Base-by-base conservation (phyloP, 1,140 invertebrate species). In the Dreissena polymorpha region DNA sequence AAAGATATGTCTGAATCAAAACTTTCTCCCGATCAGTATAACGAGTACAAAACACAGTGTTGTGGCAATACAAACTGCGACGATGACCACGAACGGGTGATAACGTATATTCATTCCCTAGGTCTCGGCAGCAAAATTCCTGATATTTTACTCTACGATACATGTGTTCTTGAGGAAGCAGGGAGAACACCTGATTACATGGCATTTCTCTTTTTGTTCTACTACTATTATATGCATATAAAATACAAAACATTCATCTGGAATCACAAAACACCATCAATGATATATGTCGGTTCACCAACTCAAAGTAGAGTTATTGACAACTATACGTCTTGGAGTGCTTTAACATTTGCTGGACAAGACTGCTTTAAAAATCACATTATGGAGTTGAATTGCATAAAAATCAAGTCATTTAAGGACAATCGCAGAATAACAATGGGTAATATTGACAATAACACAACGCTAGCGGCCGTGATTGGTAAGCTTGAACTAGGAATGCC, bases 391-490 rank as follows among this genome's bases (percentile, higher is more conserved):
- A 21, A 23, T 51, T 12, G n/a, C 16, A 8, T 51, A 51, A 12
- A 71, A 71, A 51, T 71, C 39, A 71, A 71, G 49, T 71, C 69
- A 49, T 69, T 69, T 49, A 69, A 69, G n/a, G 67, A 69, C 67
- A 69, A 69, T 12, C 29, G 67, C 29, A 27, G 67, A 8, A 49
- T 69, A 18, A 69, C 21, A 27, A 69, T 18, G 12, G 67, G 21
- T 14, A 29, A 69, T 29, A 69, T 69, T 29, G 27, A 69, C 14
- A 69, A 69, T 25, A 69, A 25, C 23, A 69, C 67, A 1, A 27
- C 0, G 16, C 29, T 10, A 25, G 25, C 27, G 0, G 21, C n/a
- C 10, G 67, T 29, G 0, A 8, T 27, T n/a, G n/a, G n/a, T 69
- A 69, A 69, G 29, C 25, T 14, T 18, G 8, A 69, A 69, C 23